These are phyloP conservation scores for Crypturellus undulatus DNA, from an alignment of 2,113 vertebrate species.

Conservation along the genomic window DNA sequence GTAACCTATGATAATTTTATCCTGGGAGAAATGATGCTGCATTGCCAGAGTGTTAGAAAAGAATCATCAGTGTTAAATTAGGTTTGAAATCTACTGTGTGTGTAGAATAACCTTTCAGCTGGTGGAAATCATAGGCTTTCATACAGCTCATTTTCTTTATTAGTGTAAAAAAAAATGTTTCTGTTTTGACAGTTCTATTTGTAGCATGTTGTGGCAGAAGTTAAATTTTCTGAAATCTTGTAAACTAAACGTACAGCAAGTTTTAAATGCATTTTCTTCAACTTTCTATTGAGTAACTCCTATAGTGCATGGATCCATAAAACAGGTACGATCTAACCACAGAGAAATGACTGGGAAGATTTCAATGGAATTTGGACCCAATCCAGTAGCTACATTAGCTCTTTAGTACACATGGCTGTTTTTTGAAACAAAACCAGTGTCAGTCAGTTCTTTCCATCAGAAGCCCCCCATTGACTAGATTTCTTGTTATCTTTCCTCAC, in stretches of 20 bases:
- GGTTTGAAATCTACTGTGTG: not conserved
- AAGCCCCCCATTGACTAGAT: not conserved
- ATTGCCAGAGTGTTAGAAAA: not conserved
- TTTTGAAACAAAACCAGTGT: not conserved
- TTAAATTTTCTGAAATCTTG: not conserved
- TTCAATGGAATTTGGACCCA: not conserved
- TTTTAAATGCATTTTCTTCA: not conserved
- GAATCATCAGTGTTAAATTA: slow-evolving; percentile 12
- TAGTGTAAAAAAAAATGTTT: not conserved
- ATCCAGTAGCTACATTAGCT: not conserved
- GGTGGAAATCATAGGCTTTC: not conserved
- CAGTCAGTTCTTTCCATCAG: not conserved
- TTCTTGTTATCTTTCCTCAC: not conserved
- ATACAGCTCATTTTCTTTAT: not conserved
- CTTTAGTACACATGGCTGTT: not conserved
- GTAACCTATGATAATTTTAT: not conserved
- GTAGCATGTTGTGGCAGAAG: not conserved
- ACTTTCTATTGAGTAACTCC: not conserved
- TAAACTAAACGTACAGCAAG: not conserved
- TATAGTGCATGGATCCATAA: not conserved
- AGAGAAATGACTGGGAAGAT: not conserved
- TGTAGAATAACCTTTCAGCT: not conserved
- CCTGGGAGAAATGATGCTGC: not conserved
- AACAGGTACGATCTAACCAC: not conserved
- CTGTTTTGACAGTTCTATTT: not conserved